A percentile compares a stretch with the other conserved stretches of the same genome.
These are phyloP conservation scores for Sarotherodon lohbergeri DNA, from an alignment of 2,113 vertebrate genomes.

Conservation along the genomic window DNA sequence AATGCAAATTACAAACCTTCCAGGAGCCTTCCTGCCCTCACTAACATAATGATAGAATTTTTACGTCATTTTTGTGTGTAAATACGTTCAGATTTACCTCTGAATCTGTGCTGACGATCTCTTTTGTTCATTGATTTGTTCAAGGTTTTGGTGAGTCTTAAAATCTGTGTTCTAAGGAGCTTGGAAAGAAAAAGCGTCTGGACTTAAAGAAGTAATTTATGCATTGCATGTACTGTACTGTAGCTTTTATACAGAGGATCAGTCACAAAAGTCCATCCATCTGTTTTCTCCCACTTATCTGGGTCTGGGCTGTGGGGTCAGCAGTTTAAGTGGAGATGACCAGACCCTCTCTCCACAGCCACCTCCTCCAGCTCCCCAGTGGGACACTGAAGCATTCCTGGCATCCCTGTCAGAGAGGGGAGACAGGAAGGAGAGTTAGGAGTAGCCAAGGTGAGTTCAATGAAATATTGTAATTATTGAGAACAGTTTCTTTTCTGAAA, in stretches of 20 bases:
- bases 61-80: neutral
- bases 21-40: neutral
- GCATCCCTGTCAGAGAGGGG: neutral
- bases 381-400: neutral
- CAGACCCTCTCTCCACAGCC: neutral
- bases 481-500: neutral
- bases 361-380: neutral
- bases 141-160: fast-evolving
- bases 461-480: neutral
- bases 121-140: neutral
- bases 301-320: neutral
- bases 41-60: neutral
- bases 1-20: neutral
- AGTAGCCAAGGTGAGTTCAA: neutral
- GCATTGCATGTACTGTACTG: fast-evolving
- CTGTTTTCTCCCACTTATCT: neutral
- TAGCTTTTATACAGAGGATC: neutral
- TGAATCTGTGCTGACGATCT: neutral
- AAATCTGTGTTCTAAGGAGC: neutral
- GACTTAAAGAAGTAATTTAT: neutral
- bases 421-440: neutral
- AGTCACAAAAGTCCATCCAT: neutral
- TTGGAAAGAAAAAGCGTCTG: neutral
- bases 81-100: neutral
- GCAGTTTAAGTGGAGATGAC: neutral